Conservation (phyloP, 2,113 vertebrate genomes). For the Microcebus lehilahytsara region DNA sequence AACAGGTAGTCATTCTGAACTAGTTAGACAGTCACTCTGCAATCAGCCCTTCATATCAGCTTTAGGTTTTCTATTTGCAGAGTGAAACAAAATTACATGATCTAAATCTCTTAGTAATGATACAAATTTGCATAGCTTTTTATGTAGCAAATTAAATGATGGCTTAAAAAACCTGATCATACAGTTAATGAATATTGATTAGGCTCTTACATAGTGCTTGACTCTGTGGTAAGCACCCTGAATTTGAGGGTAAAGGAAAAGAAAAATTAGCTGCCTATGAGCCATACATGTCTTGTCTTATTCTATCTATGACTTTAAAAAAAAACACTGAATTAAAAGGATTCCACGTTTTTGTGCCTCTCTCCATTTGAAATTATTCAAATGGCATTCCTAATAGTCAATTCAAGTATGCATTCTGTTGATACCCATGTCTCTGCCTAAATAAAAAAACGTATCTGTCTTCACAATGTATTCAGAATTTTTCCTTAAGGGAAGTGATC, state of each 20-base stretch:
- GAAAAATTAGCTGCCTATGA: background rate
- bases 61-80: background rate
- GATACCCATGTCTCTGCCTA: background rate
- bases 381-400: background rate
- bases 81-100: background rate
- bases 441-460: background rate
- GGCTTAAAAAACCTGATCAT: background rate
- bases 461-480: background rate
- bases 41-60: background rate
- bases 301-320: no score
- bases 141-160: slow-evolving; percentile 22
- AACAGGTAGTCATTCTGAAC: background rate
- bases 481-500: background rate
- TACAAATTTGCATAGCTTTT: slow-evolving; percentile 29
- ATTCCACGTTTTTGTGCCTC: background rate
- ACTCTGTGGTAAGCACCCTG: background rate
- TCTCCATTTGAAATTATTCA: background rate
- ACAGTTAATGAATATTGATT: slow-evolving; percentile 4
- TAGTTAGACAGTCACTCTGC: background rate
- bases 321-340: background rate
- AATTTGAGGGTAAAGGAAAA: slow-evolving; percentile 13
- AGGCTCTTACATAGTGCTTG: background rate
- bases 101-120: background rate
- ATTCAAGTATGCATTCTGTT: background rate
- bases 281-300: background rate